These are phyloP conservation scores for Pluvialis apricaria DNA, from an alignment of 2,113 vertebrate genomes.

Conservation along the genomic window DNA sequence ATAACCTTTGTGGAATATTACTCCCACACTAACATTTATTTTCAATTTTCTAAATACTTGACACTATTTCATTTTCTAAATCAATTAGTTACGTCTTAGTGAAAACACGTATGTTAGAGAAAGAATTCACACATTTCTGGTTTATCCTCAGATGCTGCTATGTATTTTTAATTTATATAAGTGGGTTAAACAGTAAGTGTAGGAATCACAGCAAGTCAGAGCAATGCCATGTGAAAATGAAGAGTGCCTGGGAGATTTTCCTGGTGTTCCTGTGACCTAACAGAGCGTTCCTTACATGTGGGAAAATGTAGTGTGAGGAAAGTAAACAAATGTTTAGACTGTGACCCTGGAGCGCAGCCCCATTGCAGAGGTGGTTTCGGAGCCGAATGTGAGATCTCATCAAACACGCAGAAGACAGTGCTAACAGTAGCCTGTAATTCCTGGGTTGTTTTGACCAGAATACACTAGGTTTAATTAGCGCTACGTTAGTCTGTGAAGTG, in stretches of 20 bases:
- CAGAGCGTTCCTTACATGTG: not conserved
- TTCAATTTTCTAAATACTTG: not conserved
- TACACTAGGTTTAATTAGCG: not conserved
- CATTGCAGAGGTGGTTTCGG: not conserved
- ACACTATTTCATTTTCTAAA: not conserved
- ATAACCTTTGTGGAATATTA: not conserved
- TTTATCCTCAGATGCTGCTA: not conserved
- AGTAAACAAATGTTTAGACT: not conserved
- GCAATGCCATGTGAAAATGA: not conserved
- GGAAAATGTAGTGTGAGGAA: not conserved
- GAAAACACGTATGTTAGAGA: not conserved
- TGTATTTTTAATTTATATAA: not conserved
- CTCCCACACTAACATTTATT: not conserved
- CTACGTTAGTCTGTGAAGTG: accelerated
- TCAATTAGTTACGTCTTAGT: not conserved
- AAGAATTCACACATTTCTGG: not conserved
- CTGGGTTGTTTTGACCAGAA: not conserved
- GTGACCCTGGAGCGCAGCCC: not conserved
- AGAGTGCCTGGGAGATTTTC: not conserved
- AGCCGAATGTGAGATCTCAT: not conserved
- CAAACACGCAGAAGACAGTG: not conserved
- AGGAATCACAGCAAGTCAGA: not conserved
- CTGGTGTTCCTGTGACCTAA: not conserved
- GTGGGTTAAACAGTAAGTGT: not conserved
- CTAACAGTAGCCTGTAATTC: not conserved